phyloP scores from a whole-genome alignment of 1,140 invertebrate genomes.

The Arion vulgaris region DNA sequence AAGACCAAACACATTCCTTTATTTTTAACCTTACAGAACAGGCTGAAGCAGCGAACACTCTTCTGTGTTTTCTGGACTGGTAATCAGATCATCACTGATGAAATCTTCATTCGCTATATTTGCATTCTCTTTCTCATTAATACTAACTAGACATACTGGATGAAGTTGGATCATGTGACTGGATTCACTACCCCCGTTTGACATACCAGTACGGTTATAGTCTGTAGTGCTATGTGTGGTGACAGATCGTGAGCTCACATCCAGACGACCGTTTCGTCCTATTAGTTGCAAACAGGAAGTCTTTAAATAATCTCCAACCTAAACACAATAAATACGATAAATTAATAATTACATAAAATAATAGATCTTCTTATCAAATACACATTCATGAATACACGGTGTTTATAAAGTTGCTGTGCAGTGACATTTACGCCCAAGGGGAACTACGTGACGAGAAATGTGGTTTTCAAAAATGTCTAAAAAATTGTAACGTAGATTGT shows the following conservation, averaged over 20 bases:
- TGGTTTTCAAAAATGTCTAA: no score
- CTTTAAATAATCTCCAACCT: constrained; percentile 3
- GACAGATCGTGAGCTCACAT: not conserved
- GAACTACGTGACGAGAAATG: no score
- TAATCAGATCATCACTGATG: not conserved
- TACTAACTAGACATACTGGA: not conserved
- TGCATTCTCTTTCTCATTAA: not conserved
- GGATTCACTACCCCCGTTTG: not conserved
- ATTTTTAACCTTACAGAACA: no score
- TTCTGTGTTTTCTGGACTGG: not conserved
- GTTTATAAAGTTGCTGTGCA: no score
- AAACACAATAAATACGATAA: not conserved
- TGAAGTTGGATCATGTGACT: not conserved
- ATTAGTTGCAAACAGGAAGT: not conserved
- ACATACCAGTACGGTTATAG: not conserved
- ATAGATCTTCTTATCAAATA: no score
- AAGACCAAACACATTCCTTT: no score
- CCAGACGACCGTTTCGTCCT: not conserved
- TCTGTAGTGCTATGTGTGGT: not conserved
- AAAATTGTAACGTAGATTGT: no score
- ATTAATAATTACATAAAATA: no score
- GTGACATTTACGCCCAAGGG: no score
- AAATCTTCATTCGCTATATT: not conserved
- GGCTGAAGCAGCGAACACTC: not conserved
- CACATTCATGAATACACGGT: no score